A percentile compares a stretch with the other conserved stretches of the same genome.
These are phyloP conservation scores for Leptoclinus maculatus DNA, from an alignment of 2,797 vertebrate genomes.

Conservation along the genomic window DNA sequence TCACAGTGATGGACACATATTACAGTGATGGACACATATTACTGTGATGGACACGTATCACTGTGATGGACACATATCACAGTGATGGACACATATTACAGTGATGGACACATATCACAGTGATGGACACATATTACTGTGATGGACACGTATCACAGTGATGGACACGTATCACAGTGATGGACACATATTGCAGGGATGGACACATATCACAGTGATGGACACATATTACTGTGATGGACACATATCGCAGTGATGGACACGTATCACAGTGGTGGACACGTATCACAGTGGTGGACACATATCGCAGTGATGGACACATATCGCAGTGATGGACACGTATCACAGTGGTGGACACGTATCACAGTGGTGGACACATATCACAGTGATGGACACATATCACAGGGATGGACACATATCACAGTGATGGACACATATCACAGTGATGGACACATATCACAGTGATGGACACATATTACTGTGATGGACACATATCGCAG, in stretches of 20 bases:
- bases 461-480: no score
- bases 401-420: no score
- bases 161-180: no score
- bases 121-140: slow-evolving; percentile 9
- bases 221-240: neutral
- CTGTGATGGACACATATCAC: neutral
- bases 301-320: neutral
- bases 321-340: neutral
- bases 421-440: neutral
- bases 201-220: neutral
- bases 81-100: no score
- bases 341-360: neutral
- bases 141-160: no score
- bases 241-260: no score
- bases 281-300: neutral
- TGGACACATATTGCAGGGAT: neutral
- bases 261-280: neutral
- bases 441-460: neutral
- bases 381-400: neutral
- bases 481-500: slow-evolving; percentile 2
- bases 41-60: neutral
- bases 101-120: slow-evolving; percentile 3
- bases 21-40: no score
- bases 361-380: neutral
- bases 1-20: neutral